Conservation (phyloP, 1,140 invertebrate species). For the Achatina immaculata region DNA sequence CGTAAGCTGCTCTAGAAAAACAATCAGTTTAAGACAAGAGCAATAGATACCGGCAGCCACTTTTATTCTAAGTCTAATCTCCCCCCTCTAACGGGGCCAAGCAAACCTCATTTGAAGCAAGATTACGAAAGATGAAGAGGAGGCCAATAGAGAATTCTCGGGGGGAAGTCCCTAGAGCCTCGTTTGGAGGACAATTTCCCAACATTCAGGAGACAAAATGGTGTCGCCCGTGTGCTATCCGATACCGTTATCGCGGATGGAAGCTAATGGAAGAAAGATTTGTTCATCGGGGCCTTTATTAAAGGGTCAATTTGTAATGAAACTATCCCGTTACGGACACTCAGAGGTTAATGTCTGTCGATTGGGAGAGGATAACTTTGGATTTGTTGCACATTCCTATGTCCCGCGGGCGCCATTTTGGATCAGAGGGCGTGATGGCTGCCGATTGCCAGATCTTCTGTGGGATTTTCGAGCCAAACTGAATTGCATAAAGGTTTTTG, state of each 20-base stretch:
- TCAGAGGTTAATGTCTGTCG: constrained; percentile 33
- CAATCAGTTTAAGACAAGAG: not conserved
- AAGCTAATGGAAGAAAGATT: constrained; percentile 33
- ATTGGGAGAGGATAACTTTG: constrained; percentile 31
- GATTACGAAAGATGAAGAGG: constrained; percentile 33
- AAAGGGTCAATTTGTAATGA: constrained; percentile 34
- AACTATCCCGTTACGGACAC: constrained; percentile 23
- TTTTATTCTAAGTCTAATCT: not conserved
- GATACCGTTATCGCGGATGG: constrained; percentile 8
- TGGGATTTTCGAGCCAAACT: not conserved
- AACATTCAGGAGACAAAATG: constrained; percentile 17
- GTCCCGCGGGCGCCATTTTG: constrained; percentile 30
- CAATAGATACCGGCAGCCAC: not conserved
- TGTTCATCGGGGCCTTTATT: constrained; percentile 6
- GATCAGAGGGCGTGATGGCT: constrained; percentile 33
- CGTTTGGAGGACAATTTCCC: constrained; percentile 9
- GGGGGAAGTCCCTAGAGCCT: constrained; percentile 6
- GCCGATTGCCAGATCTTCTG: not conserved
- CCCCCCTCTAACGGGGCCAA: not conserved
- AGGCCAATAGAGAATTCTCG: not conserved
- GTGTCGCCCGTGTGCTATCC: constrained; percentile 11
- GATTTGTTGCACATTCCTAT: constrained; percentile 10
- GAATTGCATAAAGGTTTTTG: not conserved
- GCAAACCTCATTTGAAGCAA: not conserved
- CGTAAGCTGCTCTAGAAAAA: too few relatives aligned